These are phyloP conservation scores for Setophaga coronata DNA, from an alignment of 2,113 vertebrate species.

Conservation along the genomic window DNA sequence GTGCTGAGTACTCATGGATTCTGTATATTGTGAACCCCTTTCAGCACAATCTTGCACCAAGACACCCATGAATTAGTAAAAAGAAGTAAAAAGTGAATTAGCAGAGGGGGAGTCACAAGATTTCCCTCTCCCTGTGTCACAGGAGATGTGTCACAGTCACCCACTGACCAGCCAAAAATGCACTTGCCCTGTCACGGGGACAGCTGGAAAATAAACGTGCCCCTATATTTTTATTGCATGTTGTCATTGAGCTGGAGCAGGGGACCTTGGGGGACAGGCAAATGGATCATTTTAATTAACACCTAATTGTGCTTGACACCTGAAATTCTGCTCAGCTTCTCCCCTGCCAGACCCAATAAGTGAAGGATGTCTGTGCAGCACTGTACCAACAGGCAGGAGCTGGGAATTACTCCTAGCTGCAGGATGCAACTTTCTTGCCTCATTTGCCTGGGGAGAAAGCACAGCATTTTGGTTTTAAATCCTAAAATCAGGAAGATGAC, in stretches of 20 bases:
- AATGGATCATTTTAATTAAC: not conserved
- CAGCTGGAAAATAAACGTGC: not conserved
- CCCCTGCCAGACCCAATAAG: not conserved
- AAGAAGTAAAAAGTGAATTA: not conserved
- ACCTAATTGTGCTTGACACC: not conserved
- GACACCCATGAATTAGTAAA: not conserved
- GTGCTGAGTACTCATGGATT: not conserved
- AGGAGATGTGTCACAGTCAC: not conserved
- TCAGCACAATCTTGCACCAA: not conserved
- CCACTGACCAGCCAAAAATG: not conserved
- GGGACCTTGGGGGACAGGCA: not conserved
- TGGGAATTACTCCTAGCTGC: not conserved
- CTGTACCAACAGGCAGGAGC: not conserved
- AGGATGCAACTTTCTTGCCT: not conserved
- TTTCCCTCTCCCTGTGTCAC: not conserved
- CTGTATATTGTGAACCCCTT: rapidly evolving
- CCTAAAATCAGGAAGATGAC: not conserved
- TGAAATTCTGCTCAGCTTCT: not conserved
- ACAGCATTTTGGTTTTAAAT: not conserved
- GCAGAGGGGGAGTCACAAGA: not conserved
- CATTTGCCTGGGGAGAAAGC: not conserved
- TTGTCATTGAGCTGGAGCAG: not conserved
- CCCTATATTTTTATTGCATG: not conserved
- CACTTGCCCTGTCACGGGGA: not conserved
- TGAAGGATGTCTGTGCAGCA: not conserved